These are phyloP conservation scores for Lasius platythorax DNA, from an alignment of 2,888 invertebrate species.

Conservation along the genomic window DNA sequence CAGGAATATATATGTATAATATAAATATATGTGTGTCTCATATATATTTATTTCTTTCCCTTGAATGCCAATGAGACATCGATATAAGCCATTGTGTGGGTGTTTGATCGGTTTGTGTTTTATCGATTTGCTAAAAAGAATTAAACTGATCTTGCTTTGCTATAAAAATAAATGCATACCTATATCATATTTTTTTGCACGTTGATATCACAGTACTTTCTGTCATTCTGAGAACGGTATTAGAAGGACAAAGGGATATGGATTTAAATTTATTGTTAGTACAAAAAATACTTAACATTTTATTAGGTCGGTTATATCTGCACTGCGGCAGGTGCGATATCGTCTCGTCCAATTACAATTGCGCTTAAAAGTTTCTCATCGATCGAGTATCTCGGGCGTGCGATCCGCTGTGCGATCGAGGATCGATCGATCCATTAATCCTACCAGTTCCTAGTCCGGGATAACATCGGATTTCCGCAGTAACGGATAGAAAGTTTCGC, in stretches of 20 bases:
- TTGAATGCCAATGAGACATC: constrained; percentile 1
- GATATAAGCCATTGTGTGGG: not conserved
- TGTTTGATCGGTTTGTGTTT: not conserved
- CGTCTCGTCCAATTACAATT: constrained; percentile 36
- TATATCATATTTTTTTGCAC: not conserved
- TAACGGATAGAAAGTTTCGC: constrained; percentile 37
- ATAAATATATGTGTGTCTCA: not conserved
- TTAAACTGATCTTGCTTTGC: constrained; percentile 2
- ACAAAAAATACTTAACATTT: constrained; percentile 13
- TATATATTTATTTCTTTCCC: not conserved
- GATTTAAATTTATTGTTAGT: constrained; percentile 10
- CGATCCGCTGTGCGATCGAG: constrained; percentile 4
- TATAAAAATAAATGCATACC: not conserved
- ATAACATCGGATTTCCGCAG: constrained; percentile 41
- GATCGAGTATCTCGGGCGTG: constrained; percentile 15
- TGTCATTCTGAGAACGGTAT: not conserved
- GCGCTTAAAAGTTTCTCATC: constrained; percentile 45
- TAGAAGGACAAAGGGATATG: not conserved
- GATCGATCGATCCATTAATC: constrained; percentile 34
- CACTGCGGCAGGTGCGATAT: constrained; percentile 34
- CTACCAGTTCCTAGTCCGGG: constrained; percentile 8
- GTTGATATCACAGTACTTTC: not conserved
- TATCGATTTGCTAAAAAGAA: constrained; percentile 7
- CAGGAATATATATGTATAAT: not conserved
- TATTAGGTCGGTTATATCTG: constrained; percentile 6